A percentile compares a stretch with the other conserved stretches of the same genome.
Evolutionary conservation across 2,888 invertebrate genomes (phyloP).

Genomic region (Nezara viridula): DNA sequence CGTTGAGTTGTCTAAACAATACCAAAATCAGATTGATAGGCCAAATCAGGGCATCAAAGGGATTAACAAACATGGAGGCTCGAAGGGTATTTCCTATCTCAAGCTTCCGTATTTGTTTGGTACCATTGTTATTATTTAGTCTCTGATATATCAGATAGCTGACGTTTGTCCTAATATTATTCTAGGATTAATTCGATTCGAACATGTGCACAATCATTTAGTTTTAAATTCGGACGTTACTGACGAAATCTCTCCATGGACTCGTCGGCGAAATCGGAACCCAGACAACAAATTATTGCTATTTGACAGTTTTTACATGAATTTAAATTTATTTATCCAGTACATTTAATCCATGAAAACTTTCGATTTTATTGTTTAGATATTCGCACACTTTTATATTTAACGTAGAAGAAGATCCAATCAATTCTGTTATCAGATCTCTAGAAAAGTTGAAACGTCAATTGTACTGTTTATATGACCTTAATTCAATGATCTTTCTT

Average conservation of each 20-base stretch:
- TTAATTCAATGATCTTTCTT: background rate
- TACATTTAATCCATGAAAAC: background rate
- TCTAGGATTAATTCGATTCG: background rate
- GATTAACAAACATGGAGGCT: slow-evolving; percentile 30
- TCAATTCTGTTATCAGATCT: background rate
- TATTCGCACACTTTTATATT: background rate
- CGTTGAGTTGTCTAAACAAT: background rate
- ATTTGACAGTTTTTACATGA: background rate
- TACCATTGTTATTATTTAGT: background rate
- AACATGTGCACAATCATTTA: background rate
- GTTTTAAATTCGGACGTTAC: background rate
- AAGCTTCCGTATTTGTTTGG: background rate
- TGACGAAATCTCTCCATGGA: background rate
- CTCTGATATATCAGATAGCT: background rate
- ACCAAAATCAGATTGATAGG: background rate
- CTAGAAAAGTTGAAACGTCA: background rate
- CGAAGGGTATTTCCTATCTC: background rate
- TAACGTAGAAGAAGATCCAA: background rate
- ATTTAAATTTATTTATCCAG: background rate
- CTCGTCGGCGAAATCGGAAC: background rate
- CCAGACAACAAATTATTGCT: background rate
- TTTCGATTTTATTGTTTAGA: background rate
- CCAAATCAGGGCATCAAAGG: background rate
- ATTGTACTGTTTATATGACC: background rate
- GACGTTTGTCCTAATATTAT: background rate